Evolutionary conservation across 2,888 invertebrate species (phyloP), one percentile per base, ranked within the genome.

Genomic region (Scaptomyza caliginosa): DNA sequence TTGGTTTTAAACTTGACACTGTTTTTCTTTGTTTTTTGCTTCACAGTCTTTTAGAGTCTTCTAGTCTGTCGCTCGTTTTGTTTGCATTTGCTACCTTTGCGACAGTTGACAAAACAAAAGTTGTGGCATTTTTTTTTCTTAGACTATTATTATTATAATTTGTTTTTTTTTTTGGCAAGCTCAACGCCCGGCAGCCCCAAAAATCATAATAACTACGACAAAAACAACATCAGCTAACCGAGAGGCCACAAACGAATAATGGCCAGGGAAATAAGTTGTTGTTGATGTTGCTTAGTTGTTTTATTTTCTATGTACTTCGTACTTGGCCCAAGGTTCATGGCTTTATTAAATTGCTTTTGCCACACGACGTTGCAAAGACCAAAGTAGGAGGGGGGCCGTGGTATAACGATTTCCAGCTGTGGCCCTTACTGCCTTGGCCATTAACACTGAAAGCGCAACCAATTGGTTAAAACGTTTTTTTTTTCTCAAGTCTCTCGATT

Each of bases 251-350:
- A 23, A 50, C 39, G 32, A 43, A 40, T 56, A 65, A 79, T 64
- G 49, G 59, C 54, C 52, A 46, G 46, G 43, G 26, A 36, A 51
- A 42, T 42, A 48, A 19, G 30, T 13, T 24, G 48, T 52, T 45
- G 59, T 42, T 66, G n/a, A n/a, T n/a, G 69, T 62, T 78, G 59
- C 52, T 74, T 57, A 57, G 58, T 58, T 21, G 21, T 21, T 3
- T 36, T 50, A 55, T 71, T 80, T 74, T 68, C 70, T 60, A 62
- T 64, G 82, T 68, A 57, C 65, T 34, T 66, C 52, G 70, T 74
- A 74, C 82, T 81, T 77, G 85, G 72, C 82, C 74, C 81, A 71
- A 79, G 81, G 81, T 81, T 81, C 86, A 81, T 71, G 86, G 80
- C 77, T 85, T 78, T 78, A 81, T 83, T 82, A 81, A 81, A 81